Evolutionary conservation across 2,113 vertebrate genomes (phyloP), one percentile per base, ranked within the genome.

Genomic region (Rhegmatorhina hoffmannsi): DNA sequence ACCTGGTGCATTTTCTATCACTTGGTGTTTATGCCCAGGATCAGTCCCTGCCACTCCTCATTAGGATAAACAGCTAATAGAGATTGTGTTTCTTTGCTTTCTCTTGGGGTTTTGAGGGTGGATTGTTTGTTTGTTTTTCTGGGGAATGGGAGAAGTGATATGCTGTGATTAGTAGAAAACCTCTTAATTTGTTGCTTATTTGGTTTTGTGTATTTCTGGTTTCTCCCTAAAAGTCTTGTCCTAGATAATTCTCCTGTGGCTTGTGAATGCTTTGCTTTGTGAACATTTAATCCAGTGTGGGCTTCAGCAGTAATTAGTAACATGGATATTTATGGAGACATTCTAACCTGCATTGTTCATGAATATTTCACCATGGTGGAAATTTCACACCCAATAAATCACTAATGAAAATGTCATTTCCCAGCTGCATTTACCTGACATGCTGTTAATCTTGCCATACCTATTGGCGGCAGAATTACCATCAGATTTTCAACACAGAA

Each of bases 321-420:
- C 19, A 47, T 81, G 84, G 94, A 74, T 94, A 74, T 53, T 97
- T 97, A 94, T 96, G 90, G 87, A 95, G 95, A 95, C 63, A 87
- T 73, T 92, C 94, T 97, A 96, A 91, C 93, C 95, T 87, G 83
- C 72, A 95, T 97, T 97, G 94, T 97, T 98, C 92, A 92, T 94
- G 96, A 97, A 96, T 96, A 92, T 97, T 97, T 96, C 90, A 96
- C 97, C 80, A 17, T 70, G 89, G 96, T 96, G 82, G 90, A 97
- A 97, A 97, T 97, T 98, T 98, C 97, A 98, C 95, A 98, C 97
- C 85, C 85, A 94, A 97, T 97, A 98, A 97, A 98, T 97, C 96
- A 97, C 97, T 98, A 98, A 98, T 98, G 98, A 97, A 98, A 98
- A 98, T 98, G 97, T 98, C 97, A 97, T 98, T 98, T 98, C 97